Evolutionary conservation across 2,888 invertebrate genomes (phyloP).

Genomic region (Prosopocoilus inquinatus): DNA sequence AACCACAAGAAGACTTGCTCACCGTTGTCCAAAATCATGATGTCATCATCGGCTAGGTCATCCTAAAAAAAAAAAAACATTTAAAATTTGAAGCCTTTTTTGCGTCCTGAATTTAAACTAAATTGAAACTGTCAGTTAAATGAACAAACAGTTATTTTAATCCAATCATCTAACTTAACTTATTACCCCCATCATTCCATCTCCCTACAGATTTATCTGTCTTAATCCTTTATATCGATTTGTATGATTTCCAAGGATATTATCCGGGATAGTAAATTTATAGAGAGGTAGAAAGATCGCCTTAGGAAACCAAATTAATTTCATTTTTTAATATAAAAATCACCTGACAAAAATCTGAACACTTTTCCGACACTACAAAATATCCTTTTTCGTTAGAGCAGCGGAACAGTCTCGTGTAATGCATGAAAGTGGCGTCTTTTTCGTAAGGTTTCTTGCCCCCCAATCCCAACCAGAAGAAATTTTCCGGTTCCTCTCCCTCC

Average conservation of each 20-base stretch:
- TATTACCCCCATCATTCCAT: no score
- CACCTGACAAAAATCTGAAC: slow-evolving; percentile 96
- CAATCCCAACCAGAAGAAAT: slow-evolving; percentile 97
- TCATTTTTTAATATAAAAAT: slow-evolving; percentile 7
- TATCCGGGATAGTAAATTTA: no score
- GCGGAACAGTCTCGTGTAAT: slow-evolving; percentile 89
- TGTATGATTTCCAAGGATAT: no score
- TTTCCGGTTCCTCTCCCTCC: slow-evolving; percentile 96
- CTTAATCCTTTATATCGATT: no score
- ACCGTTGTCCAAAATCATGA: slow-evolving; percentile 99
- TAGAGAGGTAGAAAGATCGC: background rate
- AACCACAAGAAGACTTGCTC: slow-evolving; percentile 98
- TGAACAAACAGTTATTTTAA: no score
- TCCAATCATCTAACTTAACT: no score
- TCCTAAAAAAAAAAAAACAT: slow-evolving; percentile 63
- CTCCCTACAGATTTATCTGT: no score
- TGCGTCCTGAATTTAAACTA: background rate
- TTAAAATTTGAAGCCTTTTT: slow-evolving; percentile 25
- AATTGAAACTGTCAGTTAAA: background rate
- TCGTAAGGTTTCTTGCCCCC: slow-evolving; percentile 91
- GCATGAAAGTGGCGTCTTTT: slow-evolving; percentile 85
- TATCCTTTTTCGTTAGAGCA: slow-evolving; percentile 99
- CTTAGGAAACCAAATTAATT: background rate
- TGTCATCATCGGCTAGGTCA: slow-evolving; percentile 98
- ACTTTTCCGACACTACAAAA: slow-evolving; percentile 98